These are phyloP conservation scores for Drosophila ercepeae DNA, from an alignment of 1,140 invertebrate genomes.

Conservation along the genomic window DNA sequence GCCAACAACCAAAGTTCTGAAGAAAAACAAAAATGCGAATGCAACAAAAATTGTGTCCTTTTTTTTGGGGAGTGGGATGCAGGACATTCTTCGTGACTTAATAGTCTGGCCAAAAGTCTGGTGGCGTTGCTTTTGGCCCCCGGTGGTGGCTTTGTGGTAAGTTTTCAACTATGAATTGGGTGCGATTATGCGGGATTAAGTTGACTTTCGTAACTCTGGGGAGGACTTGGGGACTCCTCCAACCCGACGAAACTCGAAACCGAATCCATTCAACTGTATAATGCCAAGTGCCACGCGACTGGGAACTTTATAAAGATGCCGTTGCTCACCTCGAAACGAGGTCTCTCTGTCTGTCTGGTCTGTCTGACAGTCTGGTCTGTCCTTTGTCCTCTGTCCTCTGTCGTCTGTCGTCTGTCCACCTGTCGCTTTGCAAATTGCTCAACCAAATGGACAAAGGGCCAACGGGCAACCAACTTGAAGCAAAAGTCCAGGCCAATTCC, in stretches of 20 bases:
- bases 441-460: not conserved
- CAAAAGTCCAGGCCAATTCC: constrained; percentile 10
- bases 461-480: not conserved
- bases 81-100: constrained; percentile 18
- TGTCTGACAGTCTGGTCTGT: not conserved
- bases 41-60: constrained; percentile 14
- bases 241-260: constrained; percentile 6
- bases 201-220: constrained; percentile 2
- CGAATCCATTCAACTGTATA: constrained; percentile 38
- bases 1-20: constrained; percentile 49
- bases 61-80: not conserved
- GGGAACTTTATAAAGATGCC: constrained; percentile 9
- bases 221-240: not conserved
- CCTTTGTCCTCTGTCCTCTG: not conserved
- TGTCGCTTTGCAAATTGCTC: constrained; percentile 4
- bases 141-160: constrained; percentile 53
- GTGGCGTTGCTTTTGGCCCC: not conserved
- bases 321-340: not conserved
- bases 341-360: not conserved
- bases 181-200: constrained; percentile 56
- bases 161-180: constrained; percentile 52
- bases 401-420: not conserved
- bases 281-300: constrained; percentile 5
- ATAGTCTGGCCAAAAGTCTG: constrained; percentile 31
- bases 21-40: constrained; percentile 42